Evolutionary conservation across 1,140 invertebrate species (phyloP), one percentile per base, ranked within the genome.

Genomic region (Pararge aegeria): DNA sequence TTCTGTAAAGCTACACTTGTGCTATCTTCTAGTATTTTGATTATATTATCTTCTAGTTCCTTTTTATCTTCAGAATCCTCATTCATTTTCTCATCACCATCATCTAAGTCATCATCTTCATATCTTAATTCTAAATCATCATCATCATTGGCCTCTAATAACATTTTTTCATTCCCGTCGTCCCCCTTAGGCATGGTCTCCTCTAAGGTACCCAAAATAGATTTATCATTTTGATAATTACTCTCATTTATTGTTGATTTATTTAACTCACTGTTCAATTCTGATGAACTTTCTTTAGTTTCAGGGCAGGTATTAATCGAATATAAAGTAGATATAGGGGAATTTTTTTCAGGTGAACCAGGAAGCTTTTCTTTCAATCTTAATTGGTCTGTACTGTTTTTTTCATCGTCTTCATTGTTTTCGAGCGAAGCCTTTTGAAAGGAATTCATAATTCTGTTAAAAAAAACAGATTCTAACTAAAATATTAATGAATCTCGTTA

Each of bases 91-190:
- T 56, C 53, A 30, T 55, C 58, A 10, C 48, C 46, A 55, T 64
- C 56, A 34, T 66, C 59, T 24, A 55, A 37, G 3, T 75, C 70
- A 59, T 64, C 44, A 13, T 51, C 55, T 10, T 81, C 70, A 71
- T 73, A 79, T 56, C 56, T 68, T 18, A 80, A 30, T 29, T 72
- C 52, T 5, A 77, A 48, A 19, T 77, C 66, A 55, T 75, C 68
- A 59, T 71, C 66, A 21, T 29, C 68, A 24, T 61, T 58, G 19
- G 52, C 38, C 13, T 30, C 12, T 20, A 24, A 18, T n/a, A 27
- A 7, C 12, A 44, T 53, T 19, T 53, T 30, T 24, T 24, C 24
- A 4, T 24, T 24, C n/a, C n/a, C n/a, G n/a, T n/a, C n/a, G n/a
- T n/a, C n/a, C 13, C 44, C 38, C 12, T 27, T 30, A 19, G 13